Base-by-base conservation (phyloP, 2,113 vertebrate genomes). In the Phycodurus eques region DNA sequence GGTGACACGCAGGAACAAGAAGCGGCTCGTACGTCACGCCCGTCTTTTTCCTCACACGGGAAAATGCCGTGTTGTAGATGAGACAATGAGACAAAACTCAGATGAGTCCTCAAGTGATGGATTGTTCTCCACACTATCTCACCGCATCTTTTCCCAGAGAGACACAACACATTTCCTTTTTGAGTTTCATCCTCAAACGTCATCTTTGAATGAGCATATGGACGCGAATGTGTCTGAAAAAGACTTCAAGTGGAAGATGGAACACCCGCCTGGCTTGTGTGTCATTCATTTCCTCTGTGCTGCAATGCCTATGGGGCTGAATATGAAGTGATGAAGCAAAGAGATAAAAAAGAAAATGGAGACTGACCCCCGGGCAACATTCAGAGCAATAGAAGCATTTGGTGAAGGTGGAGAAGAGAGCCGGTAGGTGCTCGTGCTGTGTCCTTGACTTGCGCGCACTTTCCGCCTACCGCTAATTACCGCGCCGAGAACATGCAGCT, bases 381-480 rank as follows among this genome's bases (percentile, higher is more conserved):
- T 56, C 53, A 56, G 53, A 56, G 53, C 51, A 53, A 53, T 33
- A 13, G 27, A 60, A 17, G 27, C 31, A 35, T 61, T 61, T 35
- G 20, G 73, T 27, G 75, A 74, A 78, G 63, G 69, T 71, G 53
- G 54, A 80, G 70, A 72, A 39, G 67, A 54, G 42, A 73, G 67
- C 19, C 14, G 0, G 27, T 60, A 33, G 67, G 57, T 62, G 46
- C 46, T 76, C 69, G 72, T 20, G 69, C 73, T 44, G 73, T 80
- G 88, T 88, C 90, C 88, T 91, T 91, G 88, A 88, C 83, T 77
- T 57, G 64, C 64, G 6, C 79, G 43, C 82, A 77, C 83, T 88
- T 78, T 67, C 57, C 80, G 71, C 77, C 65, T 82, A 83, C 79
- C 43, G 70, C 77, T 88, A 88, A 91, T 90, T 87, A 88, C 74